Evolutionary conservation across 1,140 invertebrate genomes (phyloP).

Genomic region (Parasteatoda tepidariorum): DNA sequence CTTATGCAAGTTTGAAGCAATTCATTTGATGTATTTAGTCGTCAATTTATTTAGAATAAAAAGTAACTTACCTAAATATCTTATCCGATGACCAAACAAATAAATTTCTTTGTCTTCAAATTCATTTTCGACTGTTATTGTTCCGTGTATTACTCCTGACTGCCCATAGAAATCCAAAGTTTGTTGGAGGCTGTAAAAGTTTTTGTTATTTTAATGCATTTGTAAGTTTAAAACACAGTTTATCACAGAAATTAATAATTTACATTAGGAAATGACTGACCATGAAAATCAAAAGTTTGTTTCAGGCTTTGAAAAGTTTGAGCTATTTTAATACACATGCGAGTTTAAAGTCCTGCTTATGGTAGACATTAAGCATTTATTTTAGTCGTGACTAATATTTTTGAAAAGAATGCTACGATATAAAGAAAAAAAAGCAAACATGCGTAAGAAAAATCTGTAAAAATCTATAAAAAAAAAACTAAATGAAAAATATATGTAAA

Average conservation of each 20-base stretch:
- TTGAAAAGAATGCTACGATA: no score
- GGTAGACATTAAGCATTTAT: neutral
- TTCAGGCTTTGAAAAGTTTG: neutral
- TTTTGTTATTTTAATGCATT: no score
- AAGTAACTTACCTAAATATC: slow-evolving; percentile 38
- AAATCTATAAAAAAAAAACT: no score
- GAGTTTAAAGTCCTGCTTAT: neutral
- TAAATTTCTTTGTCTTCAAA: neutral
- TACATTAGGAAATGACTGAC: neutral
- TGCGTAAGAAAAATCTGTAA: no score
- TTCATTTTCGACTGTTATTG: neutral
- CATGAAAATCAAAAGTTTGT: neutral
- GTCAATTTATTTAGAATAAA: no score
- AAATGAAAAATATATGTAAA: no score
- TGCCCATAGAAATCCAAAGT: slow-evolving; percentile 30
- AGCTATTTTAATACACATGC: no score
- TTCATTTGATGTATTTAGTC: no score
- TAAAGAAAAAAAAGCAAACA: no score
- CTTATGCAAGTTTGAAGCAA: no score
- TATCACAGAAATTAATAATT: neutral
- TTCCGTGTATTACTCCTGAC: slow-evolving; percentile 11
- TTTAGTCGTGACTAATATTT: no score
- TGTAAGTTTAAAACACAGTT: no score
- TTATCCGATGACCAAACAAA: slow-evolving; percentile 27
- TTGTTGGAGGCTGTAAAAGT: neutral